A percentile compares a stretch with the other conserved stretches of the same genome.
These are phyloP conservation scores for Jordanella pulchra DNA, from an alignment of 2,797 vertebrate species.

Conservation along the genomic window DNA sequence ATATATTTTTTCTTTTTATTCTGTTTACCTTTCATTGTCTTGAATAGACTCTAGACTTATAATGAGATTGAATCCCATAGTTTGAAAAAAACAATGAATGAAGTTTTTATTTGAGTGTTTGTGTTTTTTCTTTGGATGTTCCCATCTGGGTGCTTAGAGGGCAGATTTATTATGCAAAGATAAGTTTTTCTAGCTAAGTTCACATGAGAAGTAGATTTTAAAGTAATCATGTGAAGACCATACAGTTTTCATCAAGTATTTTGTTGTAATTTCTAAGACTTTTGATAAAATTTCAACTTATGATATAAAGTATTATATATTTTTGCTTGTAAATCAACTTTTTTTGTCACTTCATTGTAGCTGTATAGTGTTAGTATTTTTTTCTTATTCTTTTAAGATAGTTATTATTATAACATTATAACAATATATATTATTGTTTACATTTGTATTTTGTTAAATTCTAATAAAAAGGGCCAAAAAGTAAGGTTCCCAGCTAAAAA, in stretches of 20 bases:
- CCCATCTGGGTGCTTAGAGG: too few species aligned
- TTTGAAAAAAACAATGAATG: accelerated
- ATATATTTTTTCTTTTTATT: background rate
- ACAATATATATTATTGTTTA: background rate
- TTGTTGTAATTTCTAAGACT: background rate
- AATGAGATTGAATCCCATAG: background rate
- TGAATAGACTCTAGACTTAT: too few species aligned
- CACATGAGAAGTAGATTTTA: background rate
- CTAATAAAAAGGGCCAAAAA: background rate
- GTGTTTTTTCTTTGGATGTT: background rate
- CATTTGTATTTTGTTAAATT: background rate
- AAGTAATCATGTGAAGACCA: background rate
- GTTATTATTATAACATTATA: too few species aligned
- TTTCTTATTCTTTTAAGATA: background rate
- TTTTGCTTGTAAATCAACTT: background rate
- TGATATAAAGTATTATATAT: background rate
- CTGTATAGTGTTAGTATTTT: too few species aligned
- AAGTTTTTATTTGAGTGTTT: background rate
- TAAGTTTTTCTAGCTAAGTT: background rate
- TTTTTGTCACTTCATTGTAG: background rate
- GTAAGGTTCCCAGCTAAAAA: background rate
- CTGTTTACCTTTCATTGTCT: background rate
- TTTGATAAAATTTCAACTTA: background rate
- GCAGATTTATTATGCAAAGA: background rate
- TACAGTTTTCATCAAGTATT: background rate